These are phyloP conservation scores for Drosophila neonasuta DNA, from an alignment of 2,888 invertebrate species.

Conservation along the genomic window DNA sequence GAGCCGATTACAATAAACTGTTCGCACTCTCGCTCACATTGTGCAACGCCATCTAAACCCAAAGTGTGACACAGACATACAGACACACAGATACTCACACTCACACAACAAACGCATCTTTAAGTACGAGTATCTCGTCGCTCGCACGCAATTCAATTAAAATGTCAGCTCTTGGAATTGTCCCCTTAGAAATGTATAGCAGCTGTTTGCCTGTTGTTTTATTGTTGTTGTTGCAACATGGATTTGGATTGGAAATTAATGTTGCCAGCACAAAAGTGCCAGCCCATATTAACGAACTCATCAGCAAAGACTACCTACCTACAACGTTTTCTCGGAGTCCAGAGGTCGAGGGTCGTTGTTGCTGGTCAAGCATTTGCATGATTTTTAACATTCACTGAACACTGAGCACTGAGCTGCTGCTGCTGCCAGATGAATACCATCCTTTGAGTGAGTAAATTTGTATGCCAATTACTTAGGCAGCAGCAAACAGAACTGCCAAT, in stretches of 20 bases:
- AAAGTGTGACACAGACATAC: slow-evolving; percentile 34
- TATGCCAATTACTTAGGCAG: slow-evolving; percentile 74
- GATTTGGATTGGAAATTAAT: slow-evolving; percentile 66
- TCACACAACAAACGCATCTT: background rate
- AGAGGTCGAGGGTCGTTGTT: slow-evolving; percentile 6
- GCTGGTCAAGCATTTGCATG: slow-evolving; percentile 33
- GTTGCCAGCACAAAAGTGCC: slow-evolving; percentile 35
- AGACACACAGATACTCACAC: background rate
- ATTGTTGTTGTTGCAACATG: slow-evolving; percentile 49
- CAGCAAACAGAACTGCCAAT: slow-evolving; percentile 54
- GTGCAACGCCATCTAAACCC: slow-evolving; percentile 33
- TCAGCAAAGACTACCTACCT: slow-evolving; percentile 18
- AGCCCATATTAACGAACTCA: slow-evolving; percentile 43
- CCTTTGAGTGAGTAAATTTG: slow-evolving; percentile 61
- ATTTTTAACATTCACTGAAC: slow-evolving; percentile 24
- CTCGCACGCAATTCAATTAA: slow-evolving; percentile 64
- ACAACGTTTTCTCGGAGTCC: background rate
- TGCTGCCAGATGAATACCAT: background rate
- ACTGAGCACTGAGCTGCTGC: background rate
- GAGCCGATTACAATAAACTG: slow-evolving; percentile 70
- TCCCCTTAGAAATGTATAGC: slow-evolving; percentile 37
- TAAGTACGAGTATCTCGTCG: slow-evolving; percentile 9
- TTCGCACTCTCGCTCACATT: slow-evolving; percentile 58
- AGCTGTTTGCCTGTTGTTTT: slow-evolving; percentile 27
- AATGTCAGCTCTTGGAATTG: slow-evolving; percentile 58